Evolutionary conservation across 2,888 invertebrate genomes (phyloP).

Genomic region (Dynastes hyllus): DNA sequence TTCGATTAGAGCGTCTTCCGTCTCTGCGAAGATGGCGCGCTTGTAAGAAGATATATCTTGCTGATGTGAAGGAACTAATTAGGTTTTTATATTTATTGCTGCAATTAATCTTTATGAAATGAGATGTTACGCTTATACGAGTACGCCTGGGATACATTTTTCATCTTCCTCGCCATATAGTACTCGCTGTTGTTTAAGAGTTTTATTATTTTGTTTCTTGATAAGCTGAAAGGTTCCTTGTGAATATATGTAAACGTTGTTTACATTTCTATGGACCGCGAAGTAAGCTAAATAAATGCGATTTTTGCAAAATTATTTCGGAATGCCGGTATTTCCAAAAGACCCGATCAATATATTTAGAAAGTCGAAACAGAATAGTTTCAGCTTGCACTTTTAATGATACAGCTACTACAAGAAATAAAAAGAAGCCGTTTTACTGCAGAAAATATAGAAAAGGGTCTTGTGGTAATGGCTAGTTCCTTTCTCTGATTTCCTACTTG

Average conservation of each 20-base stretch:
- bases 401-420: too few species aligned
- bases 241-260: not conserved
- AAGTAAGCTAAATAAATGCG: too few species aligned
- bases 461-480: too few species aligned
- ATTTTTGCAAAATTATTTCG: too few species aligned
- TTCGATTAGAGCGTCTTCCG: constrained; percentile 10
- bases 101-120: constrained; percentile 28
- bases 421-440: too few species aligned
- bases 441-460: too few species aligned
- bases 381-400: too few species aligned
- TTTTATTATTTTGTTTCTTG: constrained; percentile 18
- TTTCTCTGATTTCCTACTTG: too few species aligned
- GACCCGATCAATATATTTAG: too few species aligned
- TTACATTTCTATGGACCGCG: not conserved
- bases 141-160: constrained; percentile 12
- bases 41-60: constrained; percentile 22
- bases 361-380: too few species aligned
- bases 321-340: too few species aligned
- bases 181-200: constrained; percentile 11
- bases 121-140: constrained; percentile 14
- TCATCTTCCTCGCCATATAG: constrained; percentile 16
- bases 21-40: not conserved
- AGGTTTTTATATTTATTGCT: constrained; percentile 34
- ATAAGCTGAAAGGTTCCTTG: constrained; percentile 1
- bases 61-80: constrained; percentile 31